A percentile compares a stretch with the other conserved stretches of the same genome.
Conservation (phyloP, 2,888 invertebrate species). For the Troides helena region DNA sequence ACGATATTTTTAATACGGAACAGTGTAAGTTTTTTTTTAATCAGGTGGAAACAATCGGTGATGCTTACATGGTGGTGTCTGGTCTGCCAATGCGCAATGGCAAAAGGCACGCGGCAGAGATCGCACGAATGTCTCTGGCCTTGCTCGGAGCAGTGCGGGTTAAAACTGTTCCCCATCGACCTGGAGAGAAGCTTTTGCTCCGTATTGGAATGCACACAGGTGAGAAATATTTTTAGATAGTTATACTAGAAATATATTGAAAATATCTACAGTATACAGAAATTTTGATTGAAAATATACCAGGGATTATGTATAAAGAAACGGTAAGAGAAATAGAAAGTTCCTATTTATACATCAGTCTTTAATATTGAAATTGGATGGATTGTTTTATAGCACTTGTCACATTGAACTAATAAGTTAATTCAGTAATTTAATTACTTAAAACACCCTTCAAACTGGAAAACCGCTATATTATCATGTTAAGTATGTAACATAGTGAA, state of each 20-base stretch:
- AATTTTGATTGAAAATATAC: too few relatives aligned
- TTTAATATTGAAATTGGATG: too few relatives aligned
- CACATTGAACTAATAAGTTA: too few relatives aligned
- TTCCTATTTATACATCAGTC: too few relatives aligned
- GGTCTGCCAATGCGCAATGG: constrained; percentile 96
- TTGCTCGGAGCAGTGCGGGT: constrained; percentile 91
- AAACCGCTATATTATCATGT: too few relatives aligned
- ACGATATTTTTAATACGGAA: not conserved
- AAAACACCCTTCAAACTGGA: too few relatives aligned
- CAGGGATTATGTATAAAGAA: too few relatives aligned
- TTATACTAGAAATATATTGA: not conserved
- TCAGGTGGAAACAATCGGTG: constrained; percentile 92
- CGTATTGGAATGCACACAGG: constrained; percentile 97
- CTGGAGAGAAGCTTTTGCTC: constrained; percentile 91
- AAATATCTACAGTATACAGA: too few relatives aligned
- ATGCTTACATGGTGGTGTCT: constrained; percentile 92
- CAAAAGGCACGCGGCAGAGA: constrained; percentile 94
- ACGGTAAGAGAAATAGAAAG: too few relatives aligned
- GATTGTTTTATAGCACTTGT: too few relatives aligned
- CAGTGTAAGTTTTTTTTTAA: not conserved
- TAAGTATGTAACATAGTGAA: too few relatives aligned
- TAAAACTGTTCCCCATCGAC: constrained; percentile 95
- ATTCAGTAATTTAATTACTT: too few relatives aligned
- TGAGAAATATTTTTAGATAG: constrained; percentile 41
- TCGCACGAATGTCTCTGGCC: constrained; percentile 94